A percentile compares a stretch with the other conserved stretches of the same genome.
These are phyloP conservation scores for Holcopasites calliopsidis DNA, from an alignment of 1,140 invertebrate genomes.

Conservation along the genomic window DNA sequence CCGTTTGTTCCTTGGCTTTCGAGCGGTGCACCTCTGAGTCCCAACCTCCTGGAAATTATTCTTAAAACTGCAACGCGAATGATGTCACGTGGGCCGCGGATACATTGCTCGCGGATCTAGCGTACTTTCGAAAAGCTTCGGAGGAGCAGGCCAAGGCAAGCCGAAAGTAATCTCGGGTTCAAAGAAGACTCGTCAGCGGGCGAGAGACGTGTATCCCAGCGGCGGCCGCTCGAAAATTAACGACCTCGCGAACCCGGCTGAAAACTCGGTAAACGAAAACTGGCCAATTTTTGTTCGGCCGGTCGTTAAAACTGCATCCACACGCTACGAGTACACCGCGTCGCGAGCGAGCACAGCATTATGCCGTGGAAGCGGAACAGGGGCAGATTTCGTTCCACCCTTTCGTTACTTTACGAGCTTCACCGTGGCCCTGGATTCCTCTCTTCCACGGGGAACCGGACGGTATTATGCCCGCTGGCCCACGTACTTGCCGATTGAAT, in stretches of 20 bases:
- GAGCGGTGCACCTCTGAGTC: no score
- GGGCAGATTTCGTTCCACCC: conserved; percentile 37
- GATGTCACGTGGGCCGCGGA: no score
- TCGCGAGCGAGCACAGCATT: conserved; percentile 36
- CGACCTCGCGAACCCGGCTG: conserved; percentile 64
- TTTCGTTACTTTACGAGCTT: conserved; percentile 33
- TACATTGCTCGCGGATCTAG: conserved; percentile 36
- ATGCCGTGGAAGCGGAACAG: conserved; percentile 3
- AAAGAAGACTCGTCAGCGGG: conserved; percentile 56
- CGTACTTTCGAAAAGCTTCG: conserved; percentile 9
- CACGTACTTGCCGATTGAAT: not conserved
- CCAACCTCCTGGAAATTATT: no score
- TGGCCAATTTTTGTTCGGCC: conserved; percentile 60
- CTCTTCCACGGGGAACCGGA: not conserved
- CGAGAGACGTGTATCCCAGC: conserved; percentile 50
- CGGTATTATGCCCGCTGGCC: not conserved
- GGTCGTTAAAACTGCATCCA: conserved; percentile 57
- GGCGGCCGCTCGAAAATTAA: conserved; percentile 67
- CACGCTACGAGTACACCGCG: conserved; percentile 21
- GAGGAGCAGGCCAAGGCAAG: conserved; percentile 18
- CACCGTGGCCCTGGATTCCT: no score
- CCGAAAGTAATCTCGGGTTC: conserved; percentile 51
- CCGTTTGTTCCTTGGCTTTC: not conserved
- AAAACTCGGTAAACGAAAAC: conserved; percentile 68
- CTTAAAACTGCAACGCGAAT: no score